Percentiles rank a stretch among this genome's conserved stretches.
These are phyloP conservation scores for Ailurus styani DNA, from an alignment of 2,113 vertebrate species.

Conservation along the genomic window DNA sequence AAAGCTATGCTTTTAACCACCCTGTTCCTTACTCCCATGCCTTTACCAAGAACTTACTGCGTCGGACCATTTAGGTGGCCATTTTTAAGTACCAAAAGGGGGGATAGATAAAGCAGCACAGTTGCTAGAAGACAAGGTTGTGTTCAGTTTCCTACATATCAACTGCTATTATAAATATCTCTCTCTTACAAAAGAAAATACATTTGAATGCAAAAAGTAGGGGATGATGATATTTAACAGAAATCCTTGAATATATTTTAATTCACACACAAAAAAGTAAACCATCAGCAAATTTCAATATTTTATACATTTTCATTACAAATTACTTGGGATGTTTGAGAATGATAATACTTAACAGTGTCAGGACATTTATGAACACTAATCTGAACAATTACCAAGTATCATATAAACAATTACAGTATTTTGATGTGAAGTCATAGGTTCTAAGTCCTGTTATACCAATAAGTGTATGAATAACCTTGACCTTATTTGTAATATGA, in stretches of 20 bases:
- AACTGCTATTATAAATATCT: neutral
- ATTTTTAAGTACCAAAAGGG: neutral
- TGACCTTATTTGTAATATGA: neutral
- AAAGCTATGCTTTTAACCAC: neutral
- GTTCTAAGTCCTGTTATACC: neutral
- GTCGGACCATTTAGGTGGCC: neutral
- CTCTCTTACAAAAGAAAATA: neutral
- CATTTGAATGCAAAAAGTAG: neutral
- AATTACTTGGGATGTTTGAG: neutral
- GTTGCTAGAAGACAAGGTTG: neutral
- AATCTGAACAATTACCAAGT: neutral
- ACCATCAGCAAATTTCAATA: neutral
- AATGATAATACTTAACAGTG: neutral
- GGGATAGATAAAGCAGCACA: neutral
- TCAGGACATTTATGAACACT: neutral
- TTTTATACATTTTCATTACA: conserved; percentile 14
- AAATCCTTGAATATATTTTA: neutral
- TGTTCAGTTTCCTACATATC: neutral
- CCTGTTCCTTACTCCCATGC: neutral
- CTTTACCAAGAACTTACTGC: neutral
- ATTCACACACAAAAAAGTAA: neutral
- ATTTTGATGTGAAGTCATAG: neutral
- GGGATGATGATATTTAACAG: neutral
- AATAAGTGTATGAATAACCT: neutral
- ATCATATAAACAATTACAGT: neutral